A percentile compares a stretch with the other conserved stretches of the same genome.
phyloP scores from a whole-genome alignment of 2,113 vertebrate species.

The Eudorcas thomsonii region DNA sequence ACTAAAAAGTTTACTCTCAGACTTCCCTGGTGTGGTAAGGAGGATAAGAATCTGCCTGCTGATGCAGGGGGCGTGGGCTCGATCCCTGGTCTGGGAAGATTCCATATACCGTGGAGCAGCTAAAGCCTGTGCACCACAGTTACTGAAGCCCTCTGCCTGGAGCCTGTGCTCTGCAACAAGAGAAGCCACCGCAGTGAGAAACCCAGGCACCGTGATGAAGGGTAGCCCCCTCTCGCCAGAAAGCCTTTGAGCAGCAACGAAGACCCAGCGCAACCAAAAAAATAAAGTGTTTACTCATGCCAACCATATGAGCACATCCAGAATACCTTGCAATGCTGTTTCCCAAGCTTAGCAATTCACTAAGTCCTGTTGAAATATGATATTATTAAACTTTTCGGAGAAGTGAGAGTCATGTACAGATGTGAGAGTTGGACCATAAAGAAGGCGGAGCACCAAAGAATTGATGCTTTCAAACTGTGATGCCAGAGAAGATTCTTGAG shows the following conservation, averaged over 20 bases:
- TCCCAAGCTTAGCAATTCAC: neutral
- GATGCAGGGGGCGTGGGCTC: neutral
- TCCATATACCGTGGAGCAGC: neutral
- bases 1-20: neutral
- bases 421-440: neutral
- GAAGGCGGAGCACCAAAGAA: neutral
- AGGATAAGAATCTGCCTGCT: neutral
- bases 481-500: neutral
- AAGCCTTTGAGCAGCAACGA: neutral
- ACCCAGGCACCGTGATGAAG: fast-evolving
- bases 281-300: neutral
- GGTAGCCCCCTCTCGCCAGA: neutral
- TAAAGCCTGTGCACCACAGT: neutral
- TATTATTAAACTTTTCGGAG: neutral
- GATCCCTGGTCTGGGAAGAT: neutral
- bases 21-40: neutral
- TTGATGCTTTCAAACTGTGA: neutral
- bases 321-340: neutral
- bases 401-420: neutral
- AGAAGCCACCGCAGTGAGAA: neutral
- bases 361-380: neutral
- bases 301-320: neutral
- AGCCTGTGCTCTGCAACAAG: neutral
- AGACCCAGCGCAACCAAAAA: neutral
- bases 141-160: neutral